These are phyloP conservation scores for Caenorhabditis sp. DNA, from an alignment of 2,888 invertebrate genomes.

Conservation along the genomic window DNA sequence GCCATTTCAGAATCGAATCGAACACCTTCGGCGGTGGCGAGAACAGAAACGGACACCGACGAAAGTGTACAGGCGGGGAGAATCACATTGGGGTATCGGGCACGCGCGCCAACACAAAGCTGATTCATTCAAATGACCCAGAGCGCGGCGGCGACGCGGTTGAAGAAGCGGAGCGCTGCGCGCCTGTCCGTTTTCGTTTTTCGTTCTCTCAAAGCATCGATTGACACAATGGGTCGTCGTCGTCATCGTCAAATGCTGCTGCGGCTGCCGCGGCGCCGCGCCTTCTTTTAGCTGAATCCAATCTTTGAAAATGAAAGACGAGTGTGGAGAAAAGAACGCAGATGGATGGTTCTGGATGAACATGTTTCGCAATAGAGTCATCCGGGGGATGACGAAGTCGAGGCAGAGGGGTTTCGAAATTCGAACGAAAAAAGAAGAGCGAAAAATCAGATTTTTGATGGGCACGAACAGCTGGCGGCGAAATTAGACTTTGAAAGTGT, in stretches of 20 bases:
- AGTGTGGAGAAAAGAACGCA: background rate
- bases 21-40: background rate
- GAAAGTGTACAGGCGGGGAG: slow-evolving; percentile 2
- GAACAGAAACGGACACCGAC: slow-evolving; percentile 30
- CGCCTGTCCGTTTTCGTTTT: slow-evolving; percentile 55
- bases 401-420: background rate
- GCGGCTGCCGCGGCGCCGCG: slow-evolving; percentile 42
- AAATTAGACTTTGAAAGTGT: too few species aligned
- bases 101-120: slow-evolving; percentile 14
- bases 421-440: background rate
- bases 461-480: too few species aligned
- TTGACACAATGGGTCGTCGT: slow-evolving; percentile 60
- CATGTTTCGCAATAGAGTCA: slow-evolving; percentile 27
- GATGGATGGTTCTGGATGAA: slow-evolving; percentile 19
- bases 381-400: slow-evolving; percentile 1
- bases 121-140: slow-evolving; percentile 62
- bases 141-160: slow-evolving; percentile 24
- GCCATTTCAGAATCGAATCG: slow-evolving; percentile 28
- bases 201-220: slow-evolving; percentile 43
- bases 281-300: slow-evolving; percentile 41
- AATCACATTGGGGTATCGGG: slow-evolving; percentile 17
- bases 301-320: slow-evolving; percentile 38
- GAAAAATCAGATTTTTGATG: background rate
- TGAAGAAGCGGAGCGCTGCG: slow-evolving; percentile 50
- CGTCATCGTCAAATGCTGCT: slow-evolving; percentile 9